Percentiles rank a stretch among this genome's conserved stretches.
Conservation (phyloP, 1,140 invertebrate species). For the Hycleus phaleratus region DNA sequence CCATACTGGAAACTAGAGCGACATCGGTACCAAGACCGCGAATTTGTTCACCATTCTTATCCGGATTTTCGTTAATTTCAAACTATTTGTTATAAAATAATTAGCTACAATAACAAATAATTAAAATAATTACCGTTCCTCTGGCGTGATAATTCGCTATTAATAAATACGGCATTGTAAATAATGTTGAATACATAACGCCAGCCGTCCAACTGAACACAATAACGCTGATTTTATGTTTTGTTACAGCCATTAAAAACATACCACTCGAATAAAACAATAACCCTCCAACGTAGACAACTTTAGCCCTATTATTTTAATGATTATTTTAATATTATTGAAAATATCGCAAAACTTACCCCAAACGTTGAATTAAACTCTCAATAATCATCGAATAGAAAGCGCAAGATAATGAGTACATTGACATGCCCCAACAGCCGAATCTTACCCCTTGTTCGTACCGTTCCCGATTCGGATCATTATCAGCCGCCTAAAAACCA, state of each 20-base stretch:
- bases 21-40: conserved; percentile 90
- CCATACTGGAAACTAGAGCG: conserved; percentile 89
- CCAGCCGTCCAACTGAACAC: conserved; percentile 86
- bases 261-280: conserved; percentile 83
- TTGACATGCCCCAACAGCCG: conserved; percentile 93
- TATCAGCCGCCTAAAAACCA: conserved; percentile 53
- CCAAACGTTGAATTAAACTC: conserved; percentile 72
- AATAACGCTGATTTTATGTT: conserved; percentile 72
- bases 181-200: conserved; percentile 94
- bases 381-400: conserved; percentile 88
- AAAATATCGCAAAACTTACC: conserved; percentile 49
- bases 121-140: conserved; percentile 59
- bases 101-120: not conserved
- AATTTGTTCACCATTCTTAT: conserved; percentile 46
- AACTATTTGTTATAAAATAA: conserved; percentile 55
- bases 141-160: conserved; percentile 88
- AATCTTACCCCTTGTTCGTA: conserved; percentile 91
- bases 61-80: conserved; percentile 49
- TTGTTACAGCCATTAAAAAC: conserved; percentile 75
- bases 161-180: conserved; percentile 93
- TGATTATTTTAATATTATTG: conserved; percentile 37
- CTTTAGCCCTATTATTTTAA: conserved; percentile 52
- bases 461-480: conserved; percentile 50
- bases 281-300: conserved; percentile 85
- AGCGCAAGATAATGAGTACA: conserved; percentile 91